These are phyloP conservation scores for Nibea albiflora DNA, from an alignment of 2,113 vertebrate genomes.

Conservation along the genomic window DNA sequence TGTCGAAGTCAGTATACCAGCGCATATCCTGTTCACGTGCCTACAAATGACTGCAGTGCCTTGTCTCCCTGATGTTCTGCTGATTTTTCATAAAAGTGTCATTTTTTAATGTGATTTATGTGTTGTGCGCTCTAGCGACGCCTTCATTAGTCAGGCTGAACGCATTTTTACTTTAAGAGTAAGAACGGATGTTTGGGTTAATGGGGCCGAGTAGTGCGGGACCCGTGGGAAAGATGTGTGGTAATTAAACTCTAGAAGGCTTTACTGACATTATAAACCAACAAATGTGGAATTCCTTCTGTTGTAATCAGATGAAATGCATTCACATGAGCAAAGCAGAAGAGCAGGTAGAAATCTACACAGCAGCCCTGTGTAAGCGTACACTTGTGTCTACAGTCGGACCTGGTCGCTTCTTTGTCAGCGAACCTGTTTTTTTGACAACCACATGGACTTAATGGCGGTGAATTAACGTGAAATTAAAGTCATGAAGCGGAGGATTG, in stretches of 20 bases:
- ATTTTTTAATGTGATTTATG: conserved; percentile 5
- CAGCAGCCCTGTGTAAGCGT: too few species aligned
- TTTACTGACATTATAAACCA: too few species aligned
- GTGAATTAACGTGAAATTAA: too few species aligned
- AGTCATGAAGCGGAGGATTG: too few species aligned
- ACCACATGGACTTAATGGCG: too few species aligned
- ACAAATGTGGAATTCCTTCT: neutral
- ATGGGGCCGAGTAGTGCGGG: neutral
- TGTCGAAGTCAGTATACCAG: conserved; percentile 90
- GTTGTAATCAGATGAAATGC: neutral
- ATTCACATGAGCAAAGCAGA: neutral
- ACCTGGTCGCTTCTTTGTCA: too few species aligned
- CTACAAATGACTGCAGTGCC: neutral
- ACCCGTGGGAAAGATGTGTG: neutral
- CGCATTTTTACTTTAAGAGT: neutral
- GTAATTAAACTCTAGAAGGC: neutral
- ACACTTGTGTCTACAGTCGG: too few species aligned
- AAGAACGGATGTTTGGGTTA: neutral
- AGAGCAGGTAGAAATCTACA: too few species aligned
- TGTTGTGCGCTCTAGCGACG: neutral
- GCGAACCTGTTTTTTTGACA: too few species aligned
- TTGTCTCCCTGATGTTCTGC: neutral
- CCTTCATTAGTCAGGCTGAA: neutral
- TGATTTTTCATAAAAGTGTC: neutral
- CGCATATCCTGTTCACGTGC: neutral